Evolutionary conservation across 2,888 invertebrate species (phyloP).

Genomic region (Pyrochroa serraticornis): DNA sequence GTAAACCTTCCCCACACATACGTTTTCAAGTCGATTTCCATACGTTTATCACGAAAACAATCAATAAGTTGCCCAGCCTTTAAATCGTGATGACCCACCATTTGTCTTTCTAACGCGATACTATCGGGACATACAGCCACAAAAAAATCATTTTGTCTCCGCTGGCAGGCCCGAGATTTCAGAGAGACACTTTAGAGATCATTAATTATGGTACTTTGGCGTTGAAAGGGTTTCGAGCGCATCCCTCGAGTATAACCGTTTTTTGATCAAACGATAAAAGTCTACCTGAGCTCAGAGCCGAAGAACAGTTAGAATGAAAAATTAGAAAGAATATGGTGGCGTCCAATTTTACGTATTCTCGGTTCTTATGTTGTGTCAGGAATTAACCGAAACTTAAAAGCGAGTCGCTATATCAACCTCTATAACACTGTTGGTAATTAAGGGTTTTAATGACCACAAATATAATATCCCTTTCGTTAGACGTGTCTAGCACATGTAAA

Average conservation of each 20-base stretch:
- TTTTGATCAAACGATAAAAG: slow-evolving; percentile 35
- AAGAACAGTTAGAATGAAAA: too few relatives aligned
- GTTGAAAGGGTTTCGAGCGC: slow-evolving; percentile 40
- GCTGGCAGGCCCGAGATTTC: slow-evolving; percentile 36
- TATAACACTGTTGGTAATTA: slow-evolving; percentile 16
- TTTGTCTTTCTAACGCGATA: slow-evolving; percentile 50
- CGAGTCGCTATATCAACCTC: background rate
- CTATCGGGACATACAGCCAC: slow-evolving; percentile 6
- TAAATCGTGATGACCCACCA: slow-evolving; percentile 48
- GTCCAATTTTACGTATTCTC: too few relatives aligned
- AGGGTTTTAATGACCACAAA: slow-evolving; percentile 32
- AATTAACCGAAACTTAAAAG: slow-evolving; percentile 4
- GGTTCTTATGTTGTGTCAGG: background rate
- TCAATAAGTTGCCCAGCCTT: slow-evolving; percentile 51
- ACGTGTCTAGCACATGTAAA: slow-evolving; percentile 47
- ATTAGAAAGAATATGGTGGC: too few relatives aligned
- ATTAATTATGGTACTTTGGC: slow-evolving; percentile 44
- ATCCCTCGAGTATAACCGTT: slow-evolving; percentile 14
- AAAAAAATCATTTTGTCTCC: slow-evolving; percentile 37
- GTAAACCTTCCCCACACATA: slow-evolving; percentile 32
- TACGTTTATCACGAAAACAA: slow-evolving; percentile 44
- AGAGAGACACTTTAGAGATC: slow-evolving; percentile 40
- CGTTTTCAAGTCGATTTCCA: slow-evolving; percentile 26
- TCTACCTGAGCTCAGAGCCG: background rate
- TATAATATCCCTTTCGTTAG: slow-evolving; percentile 33